Base-by-base conservation (phyloP, 2,113 vertebrate species). In the Butorides virescens region DNA sequence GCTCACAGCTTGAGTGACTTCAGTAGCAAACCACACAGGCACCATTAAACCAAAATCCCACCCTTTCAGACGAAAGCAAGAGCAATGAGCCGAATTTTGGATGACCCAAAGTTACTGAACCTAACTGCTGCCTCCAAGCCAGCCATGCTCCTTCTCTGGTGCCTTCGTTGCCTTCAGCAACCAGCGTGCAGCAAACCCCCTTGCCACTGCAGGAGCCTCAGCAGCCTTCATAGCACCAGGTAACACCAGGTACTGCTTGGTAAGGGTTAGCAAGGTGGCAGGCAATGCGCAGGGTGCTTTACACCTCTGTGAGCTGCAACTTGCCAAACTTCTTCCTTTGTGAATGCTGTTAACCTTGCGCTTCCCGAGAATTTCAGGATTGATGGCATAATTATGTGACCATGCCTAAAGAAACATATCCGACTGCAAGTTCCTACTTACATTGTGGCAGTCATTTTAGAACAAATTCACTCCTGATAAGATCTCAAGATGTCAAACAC, bases 331-430 rank as follows among this genome's bases (percentile, higher is more conserved):
- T 21, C 46, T 32, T 46, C 18, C n/a, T 59, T 62, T 16, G 30
- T 1, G 1, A 89, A 36, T 32, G 27, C 11, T 10, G 2, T 27
- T n/a, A 72, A 90, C 7, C 4, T 34, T 4, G 0, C 1, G 8
- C 26, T 82, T 75, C 63, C n/a, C 1, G 3, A 42, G 44, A 62
- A 86, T 46, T 73, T 78, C 76, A 68, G 27, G 42, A 29, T 0
- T 29, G 29, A 80, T 0, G 3, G 15, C 27, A n/a, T 9, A 1
- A 1, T 71, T 44, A 67, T 37, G 9, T 46, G 37, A 58, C 61
- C n/a, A 11, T 11, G 7, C 52, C 65, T 71, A n/a, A 74, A 83
- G 32, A 50, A 88, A 47, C 13, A 13, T 5, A 44, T 3, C 19
- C 61, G 29, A 59, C 23, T 14, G 23, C n/a, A 46, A 53, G 39